These are phyloP conservation scores for Pheosia gnoma DNA, from an alignment of 2,888 invertebrate species.

Conservation along the genomic window DNA sequence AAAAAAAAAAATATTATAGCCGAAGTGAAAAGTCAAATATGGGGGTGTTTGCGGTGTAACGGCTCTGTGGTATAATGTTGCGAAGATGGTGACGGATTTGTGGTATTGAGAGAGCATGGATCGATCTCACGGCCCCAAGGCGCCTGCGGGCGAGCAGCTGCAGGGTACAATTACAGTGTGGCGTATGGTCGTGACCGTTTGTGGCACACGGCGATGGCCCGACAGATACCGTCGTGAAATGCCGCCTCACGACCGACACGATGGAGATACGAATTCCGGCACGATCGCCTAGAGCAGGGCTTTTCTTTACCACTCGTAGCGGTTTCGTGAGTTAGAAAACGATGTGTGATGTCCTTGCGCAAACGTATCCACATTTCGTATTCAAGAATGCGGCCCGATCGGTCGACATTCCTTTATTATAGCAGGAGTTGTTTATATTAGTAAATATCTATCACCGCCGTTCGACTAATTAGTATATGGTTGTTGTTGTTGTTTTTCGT, in stretches of 20 bases:
- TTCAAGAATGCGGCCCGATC: conserved; percentile 77
- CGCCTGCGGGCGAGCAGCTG: conserved; percentile 68
- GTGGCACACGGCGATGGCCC: conserved; percentile 74
- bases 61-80: conserved; percentile 10
- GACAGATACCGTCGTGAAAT: conserved; percentile 78
- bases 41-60: conserved; percentile 25
- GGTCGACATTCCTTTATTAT: conserved; percentile 70
- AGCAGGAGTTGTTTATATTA: conserved; percentile 66
- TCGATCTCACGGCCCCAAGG: conserved; percentile 68
- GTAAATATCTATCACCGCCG: conserved; percentile 75
- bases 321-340: conserved; percentile 27
- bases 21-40: conserved; percentile 65
- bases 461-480: conserved; percentile 61
- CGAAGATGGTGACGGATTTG: conserved; percentile 23
- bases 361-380: conserved; percentile 65
- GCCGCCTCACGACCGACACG: conserved; percentile 77
- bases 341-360: conserved; percentile 65
- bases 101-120: conserved; percentile 46
- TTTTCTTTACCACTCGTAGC: conserved; percentile 40
- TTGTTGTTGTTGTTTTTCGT: conserved; percentile 44
- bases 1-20: too few species aligned
- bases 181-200: conserved; percentile 80
- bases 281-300: conserved; percentile 62
- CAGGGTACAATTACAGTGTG: conserved; percentile 76
- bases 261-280: conserved; percentile 63